A percentile compares a stretch with the other conserved stretches of the same genome.
phyloP scores from a whole-genome alignment of 2,888 invertebrate species.

The Thysanoteuthis rhombus region DNA sequence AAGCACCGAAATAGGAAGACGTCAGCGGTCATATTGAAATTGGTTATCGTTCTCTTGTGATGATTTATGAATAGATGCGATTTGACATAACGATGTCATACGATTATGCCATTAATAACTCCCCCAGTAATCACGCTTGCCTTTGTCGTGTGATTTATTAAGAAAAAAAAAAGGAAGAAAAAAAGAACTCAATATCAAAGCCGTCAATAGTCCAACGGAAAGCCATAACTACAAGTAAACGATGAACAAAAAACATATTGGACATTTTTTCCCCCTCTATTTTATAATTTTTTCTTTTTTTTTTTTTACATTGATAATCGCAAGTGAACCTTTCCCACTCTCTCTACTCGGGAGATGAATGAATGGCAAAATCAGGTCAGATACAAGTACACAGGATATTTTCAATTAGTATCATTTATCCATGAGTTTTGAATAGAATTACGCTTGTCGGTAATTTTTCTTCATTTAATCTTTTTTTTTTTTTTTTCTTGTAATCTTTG shows the following conservation, averaged over 20 bases:
- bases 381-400: not conserved
- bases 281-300: not conserved
- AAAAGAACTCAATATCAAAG: not conserved
- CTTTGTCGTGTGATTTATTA: not conserved
- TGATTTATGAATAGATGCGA: not conserved
- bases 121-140: not conserved
- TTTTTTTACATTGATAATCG: not conserved
- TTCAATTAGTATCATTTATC: not conserved
- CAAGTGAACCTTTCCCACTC: not conserved
- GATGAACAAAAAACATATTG: not conserved
- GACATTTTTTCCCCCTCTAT: not conserved
- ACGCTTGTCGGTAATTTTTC: not conserved
- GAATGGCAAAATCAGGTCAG: not conserved
- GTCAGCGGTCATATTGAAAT: not conserved
- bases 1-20: not conserved
- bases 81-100: not conserved
- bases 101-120: not conserved
- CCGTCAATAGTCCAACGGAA: not conserved
- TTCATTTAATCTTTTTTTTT: no score
- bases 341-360: not conserved
- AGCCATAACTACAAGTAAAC: not conserved
- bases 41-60: not conserved
- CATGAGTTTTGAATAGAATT: not conserved
- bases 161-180: not conserved
- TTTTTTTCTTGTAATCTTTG: not conserved